These are phyloP conservation scores for Labia minor DNA, from an alignment of 2,888 invertebrate species.

Conservation along the genomic window DNA sequence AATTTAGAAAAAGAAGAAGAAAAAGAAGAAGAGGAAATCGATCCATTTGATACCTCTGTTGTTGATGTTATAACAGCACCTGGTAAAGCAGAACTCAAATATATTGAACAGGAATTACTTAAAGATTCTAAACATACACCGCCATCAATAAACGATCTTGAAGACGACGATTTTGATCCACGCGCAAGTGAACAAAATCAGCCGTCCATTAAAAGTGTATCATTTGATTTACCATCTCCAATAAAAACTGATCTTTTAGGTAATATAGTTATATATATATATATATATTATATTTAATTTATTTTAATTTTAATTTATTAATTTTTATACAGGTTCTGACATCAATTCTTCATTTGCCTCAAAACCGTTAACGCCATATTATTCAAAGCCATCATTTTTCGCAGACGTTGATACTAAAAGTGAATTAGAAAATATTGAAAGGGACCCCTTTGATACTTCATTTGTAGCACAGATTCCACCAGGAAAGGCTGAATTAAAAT, in stretches of 20 bases:
- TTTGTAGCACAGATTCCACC: slow-evolving; percentile 63
- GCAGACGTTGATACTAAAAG: slow-evolving; percentile 27
- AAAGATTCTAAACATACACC: slow-evolving; percentile 23
- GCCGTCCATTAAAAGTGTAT: slow-evolving; percentile 41
- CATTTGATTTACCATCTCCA: slow-evolving; percentile 47
- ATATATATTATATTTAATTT: no score
- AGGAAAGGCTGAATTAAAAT: slow-evolving; percentile 65
- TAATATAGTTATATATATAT: no score
- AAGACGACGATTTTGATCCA: slow-evolving; percentile 68
- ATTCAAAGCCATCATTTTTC: slow-evolving; percentile 38
- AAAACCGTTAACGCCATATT: slow-evolving; percentile 74
- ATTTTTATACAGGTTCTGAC: slow-evolving; percentile 18
- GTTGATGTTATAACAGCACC: slow-evolving; percentile 60
- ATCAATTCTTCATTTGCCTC: slow-evolving; percentile 28
- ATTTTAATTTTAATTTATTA: background rate
- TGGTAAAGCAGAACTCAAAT: slow-evolving; percentile 65
- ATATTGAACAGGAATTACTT: slow-evolving; percentile 60
- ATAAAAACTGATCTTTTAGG: slow-evolving; percentile 23
- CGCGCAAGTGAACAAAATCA: slow-evolving; percentile 54
- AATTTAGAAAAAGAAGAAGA: slow-evolving; percentile 30
- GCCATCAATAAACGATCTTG: slow-evolving; percentile 42
- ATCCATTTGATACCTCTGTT: slow-evolving; percentile 79
- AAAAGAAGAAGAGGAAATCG: no score
- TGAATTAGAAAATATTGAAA: slow-evolving; percentile 18
- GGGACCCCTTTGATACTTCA: slow-evolving; percentile 80